phyloP scores from a whole-genome alignment of 2,888 invertebrate genomes.

The Dynastes maya region DNA sequence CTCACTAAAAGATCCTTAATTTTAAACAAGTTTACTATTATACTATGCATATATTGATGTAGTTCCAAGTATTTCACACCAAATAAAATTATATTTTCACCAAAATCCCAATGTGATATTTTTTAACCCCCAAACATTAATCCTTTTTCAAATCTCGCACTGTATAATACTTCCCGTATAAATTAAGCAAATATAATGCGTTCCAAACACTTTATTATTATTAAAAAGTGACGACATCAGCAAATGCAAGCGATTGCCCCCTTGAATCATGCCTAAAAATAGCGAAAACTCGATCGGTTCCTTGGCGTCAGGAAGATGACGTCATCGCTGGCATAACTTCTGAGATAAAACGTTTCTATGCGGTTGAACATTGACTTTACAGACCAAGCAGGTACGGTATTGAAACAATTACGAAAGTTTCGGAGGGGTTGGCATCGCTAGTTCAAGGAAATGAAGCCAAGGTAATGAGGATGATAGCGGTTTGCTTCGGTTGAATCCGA shows the following conservation, averaged over 20 bases:
- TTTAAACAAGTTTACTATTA: neutral
- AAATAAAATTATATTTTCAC: slow-evolving; percentile 46
- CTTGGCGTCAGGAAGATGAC: slow-evolving; percentile 2
- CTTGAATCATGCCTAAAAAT: slow-evolving; percentile 25
- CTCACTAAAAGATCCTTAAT: neutral
- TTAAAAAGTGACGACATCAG: slow-evolving; percentile 13
- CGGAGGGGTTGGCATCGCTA: neutral
- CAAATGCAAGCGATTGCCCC: neutral
- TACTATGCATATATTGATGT: slow-evolving; percentile 22
- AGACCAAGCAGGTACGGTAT: neutral
- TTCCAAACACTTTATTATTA: neutral
- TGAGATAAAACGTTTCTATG: neutral
- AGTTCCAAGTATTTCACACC: slow-evolving; percentile 44
- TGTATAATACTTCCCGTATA: neutral
- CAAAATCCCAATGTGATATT: neutral
- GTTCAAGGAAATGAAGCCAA: slow-evolving; percentile 20
- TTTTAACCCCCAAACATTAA: neutral
- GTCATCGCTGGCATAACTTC: slow-evolving; percentile 18
- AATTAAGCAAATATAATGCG: neutral
- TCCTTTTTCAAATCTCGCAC: neutral
- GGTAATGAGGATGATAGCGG: neutral
- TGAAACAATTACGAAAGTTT: too few species aligned
- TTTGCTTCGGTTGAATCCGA: neutral
- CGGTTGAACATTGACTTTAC: slow-evolving; percentile 3
- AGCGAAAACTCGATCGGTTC: slow-evolving; percentile 7